Evolutionary conservation across 2,113 vertebrate species (phyloP).

Genomic region (Phylloscopus trochilus): DNA sequence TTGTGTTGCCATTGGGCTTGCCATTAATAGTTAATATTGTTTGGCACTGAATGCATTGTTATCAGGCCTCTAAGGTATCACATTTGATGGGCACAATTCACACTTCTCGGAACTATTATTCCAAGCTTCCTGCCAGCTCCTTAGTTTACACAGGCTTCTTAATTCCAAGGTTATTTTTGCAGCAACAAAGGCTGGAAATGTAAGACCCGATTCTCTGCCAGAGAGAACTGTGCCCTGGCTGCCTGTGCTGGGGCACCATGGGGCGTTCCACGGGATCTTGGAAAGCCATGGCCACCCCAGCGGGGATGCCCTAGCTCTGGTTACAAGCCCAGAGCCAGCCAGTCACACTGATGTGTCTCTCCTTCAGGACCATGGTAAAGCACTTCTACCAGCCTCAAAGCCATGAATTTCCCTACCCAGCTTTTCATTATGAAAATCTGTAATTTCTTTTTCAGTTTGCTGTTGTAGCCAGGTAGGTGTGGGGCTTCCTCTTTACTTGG

Average conservation of each 20-base stretch:
- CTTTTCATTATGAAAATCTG: conserved; percentile 18
- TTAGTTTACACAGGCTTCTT: conserved; percentile 17
- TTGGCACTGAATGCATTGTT: background rate
- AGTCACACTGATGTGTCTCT: background rate
- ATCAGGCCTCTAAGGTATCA: conserved; percentile 7
- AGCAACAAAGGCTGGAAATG: conserved; percentile 3
- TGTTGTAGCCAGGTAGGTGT: background rate
- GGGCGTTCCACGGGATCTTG: fast-evolving
- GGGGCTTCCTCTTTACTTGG: background rate
- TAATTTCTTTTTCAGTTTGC: background rate
- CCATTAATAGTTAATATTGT: background rate
- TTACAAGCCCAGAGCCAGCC: background rate
- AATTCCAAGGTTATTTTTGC: conserved; percentile 24
- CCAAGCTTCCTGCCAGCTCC: conserved; percentile 36
- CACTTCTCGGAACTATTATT: conserved; percentile 31
- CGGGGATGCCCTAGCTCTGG: background rate
- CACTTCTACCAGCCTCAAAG: background rate
- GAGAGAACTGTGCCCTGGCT: background rate
- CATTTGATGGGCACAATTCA: conserved; percentile 4
- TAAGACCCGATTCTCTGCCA: background rate
- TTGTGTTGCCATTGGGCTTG: background rate
- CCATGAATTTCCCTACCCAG: background rate
- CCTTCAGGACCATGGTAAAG: background rate
- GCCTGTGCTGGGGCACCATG: background rate
- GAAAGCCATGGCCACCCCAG: background rate